Evolutionary conservation across 2,888 invertebrate genomes (phyloP).

Genomic region (Enoplolaimus lenunculus): DNA sequence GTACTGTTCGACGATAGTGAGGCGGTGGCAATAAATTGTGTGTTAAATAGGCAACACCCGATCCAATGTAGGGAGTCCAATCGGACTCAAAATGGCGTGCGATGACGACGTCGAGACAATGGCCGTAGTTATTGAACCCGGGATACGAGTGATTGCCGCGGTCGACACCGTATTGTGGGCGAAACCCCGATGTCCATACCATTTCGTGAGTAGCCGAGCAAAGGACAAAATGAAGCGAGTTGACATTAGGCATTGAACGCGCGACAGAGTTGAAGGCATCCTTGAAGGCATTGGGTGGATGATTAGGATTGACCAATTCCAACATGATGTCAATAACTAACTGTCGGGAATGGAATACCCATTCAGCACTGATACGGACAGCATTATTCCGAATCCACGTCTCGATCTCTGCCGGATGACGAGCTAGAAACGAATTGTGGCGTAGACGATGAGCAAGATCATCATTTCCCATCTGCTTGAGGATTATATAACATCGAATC

Average conservation of each 20-base stretch:
- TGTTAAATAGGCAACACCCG: background rate
- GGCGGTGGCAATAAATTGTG: background rate
- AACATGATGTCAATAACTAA: background rate
- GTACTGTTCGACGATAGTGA: background rate
- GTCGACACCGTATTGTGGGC: background rate
- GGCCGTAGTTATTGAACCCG: background rate
- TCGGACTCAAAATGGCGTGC: background rate
- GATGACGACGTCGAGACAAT: background rate
- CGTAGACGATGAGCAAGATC: background rate
- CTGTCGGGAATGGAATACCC: background rate
- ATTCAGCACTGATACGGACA: background rate
- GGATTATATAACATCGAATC: background rate
- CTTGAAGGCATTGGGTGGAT: background rate
- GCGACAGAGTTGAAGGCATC: background rate
- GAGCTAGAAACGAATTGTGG: background rate
- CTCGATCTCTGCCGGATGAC: background rate
- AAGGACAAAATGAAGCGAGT: background rate
- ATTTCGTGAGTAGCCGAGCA: background rate
- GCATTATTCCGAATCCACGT: background rate
- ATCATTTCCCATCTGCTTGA: background rate
- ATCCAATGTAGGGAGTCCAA: background rate
- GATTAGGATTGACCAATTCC: background rate
- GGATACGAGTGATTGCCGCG: background rate
- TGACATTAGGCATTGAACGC: background rate
- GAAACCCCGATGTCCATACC: background rate